Evolutionary conservation across 2,113 vertebrate genomes (phyloP), one percentile per base, ranked within the genome.

Genomic region (Aptenodytes forsteri): DNA sequence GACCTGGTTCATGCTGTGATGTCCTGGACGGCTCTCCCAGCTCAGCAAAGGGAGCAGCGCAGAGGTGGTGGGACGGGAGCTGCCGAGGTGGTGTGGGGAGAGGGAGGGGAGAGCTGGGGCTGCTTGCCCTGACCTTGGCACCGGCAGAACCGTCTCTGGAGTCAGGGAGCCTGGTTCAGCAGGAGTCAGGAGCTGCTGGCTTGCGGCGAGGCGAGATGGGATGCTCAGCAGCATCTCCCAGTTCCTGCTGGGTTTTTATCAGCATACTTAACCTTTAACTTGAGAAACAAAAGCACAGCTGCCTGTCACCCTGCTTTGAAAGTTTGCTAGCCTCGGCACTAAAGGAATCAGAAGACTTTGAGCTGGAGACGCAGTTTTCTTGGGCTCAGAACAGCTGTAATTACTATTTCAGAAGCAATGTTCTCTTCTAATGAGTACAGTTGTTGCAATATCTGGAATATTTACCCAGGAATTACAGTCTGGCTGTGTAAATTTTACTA

Each of bases 211-310:
- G 77, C 1, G 5, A 32, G 29, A 29, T n/a, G 73, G 22, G 76
- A 27, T 84, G 65, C 69, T 91, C 64, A 55, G 50, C 59, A 92
- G 86, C 76, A 55, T 86, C 50, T 81, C 42, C n/a, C 38, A 23
- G 38, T 34, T 66, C 42, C 17, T 81, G 62, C 13, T 87, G 72
- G 9, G 6, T 38, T 92, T 95, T 89, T 87, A 4, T 73, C 17
- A 11, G n/a, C 29, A 14, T 38, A 4, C 16, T 44, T 69, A 80
- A 67, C 83, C 49, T 94, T 91, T 71, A 81, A 59, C 38, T 81
- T 78, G 36, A 67, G 79, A 86, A 81, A 87, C 16, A 81, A 75
- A 94, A 78, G 38, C 47, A 55, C 72, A 91, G 26, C 86, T 95
- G 62, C 61, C 34, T 69, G 52, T 83, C 71, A 40, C 15, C n/a